These are phyloP conservation scores for Coendou prehensilis DNA, from an alignment of 2,797 vertebrate genomes.

Conservation along the genomic window DNA sequence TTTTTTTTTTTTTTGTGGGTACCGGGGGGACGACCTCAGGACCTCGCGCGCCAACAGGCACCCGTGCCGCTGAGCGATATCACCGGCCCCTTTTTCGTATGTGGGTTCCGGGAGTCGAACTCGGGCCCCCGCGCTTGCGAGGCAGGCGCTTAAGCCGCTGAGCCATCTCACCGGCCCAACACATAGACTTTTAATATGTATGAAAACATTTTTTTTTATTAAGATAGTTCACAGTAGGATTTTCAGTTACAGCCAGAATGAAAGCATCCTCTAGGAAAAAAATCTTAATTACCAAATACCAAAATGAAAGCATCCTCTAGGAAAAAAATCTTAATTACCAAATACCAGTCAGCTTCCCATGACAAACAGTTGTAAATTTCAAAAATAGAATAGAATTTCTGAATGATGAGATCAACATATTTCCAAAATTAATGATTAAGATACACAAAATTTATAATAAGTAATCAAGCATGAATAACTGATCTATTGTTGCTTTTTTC, in stretches of 20 bases:
- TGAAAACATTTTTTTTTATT: neutral
- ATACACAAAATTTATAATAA: neutral
- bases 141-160: no score
- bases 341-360: neutral
- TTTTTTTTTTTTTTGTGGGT: no score
- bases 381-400: neutral
- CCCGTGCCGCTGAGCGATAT: no score
- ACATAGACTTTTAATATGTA: neutral
- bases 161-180: no score
- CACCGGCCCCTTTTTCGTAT: no score
- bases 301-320: neutral
- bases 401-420: neutral
- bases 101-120: no score
- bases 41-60: no score
- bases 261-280: slow-evolving; percentile 35
- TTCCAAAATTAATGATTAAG: neutral
- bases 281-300: neutral
- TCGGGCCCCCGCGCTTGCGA: no score
- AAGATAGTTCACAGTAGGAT: neutral
- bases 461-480: neutral
- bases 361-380: neutral
- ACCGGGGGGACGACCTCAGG: no score
- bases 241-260: neutral
- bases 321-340: slow-evolving; percentile 39
- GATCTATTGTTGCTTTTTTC: neutral